A percentile compares a stretch with the other conserved stretches of the same genome.
Evolutionary conservation across 2,888 invertebrate species (phyloP).

Genomic region (Spilarctia lutea): DNA sequence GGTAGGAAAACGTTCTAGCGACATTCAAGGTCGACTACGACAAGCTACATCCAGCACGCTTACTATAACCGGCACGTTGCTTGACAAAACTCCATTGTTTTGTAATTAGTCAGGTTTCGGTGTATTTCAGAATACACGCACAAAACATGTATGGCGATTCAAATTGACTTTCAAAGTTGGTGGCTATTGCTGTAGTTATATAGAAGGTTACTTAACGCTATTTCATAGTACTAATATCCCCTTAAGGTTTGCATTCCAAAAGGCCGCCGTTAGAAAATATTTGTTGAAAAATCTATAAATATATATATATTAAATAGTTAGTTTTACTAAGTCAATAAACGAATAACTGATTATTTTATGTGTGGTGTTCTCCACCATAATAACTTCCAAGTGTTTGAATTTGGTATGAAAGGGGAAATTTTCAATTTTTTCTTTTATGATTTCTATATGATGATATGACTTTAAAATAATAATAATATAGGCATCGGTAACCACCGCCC

Average conservation of each 20-base stretch:
- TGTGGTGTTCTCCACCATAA: neutral
- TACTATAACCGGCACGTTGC: conserved; percentile 62
- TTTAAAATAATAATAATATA: too few species aligned
- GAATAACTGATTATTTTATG: neutral
- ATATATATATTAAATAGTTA: too few species aligned
- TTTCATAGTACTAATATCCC: neutral
- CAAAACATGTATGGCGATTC: conserved; percentile 12
- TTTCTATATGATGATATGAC: neutral
- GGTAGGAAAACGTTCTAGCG: conserved; percentile 83
- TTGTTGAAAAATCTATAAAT: neutral
- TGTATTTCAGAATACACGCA: conserved; percentile 51
- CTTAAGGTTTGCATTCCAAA: neutral
- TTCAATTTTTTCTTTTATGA: neutral
- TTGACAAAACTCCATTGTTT: conserved; percentile 71
- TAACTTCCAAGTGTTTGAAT: neutral
- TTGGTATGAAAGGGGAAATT: neutral
- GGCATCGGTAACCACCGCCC: too few species aligned
- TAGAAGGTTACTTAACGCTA: neutral
- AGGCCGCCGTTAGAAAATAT: neutral
- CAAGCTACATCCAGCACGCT: conserved; percentile 70
- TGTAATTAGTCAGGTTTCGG: conserved; percentile 70
- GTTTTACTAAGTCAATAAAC: neutral
- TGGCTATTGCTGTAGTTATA: neutral
- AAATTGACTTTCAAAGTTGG: conserved; percentile 16
- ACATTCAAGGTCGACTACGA: conserved; percentile 78